Evolutionary conservation across 2,113 vertebrate species (phyloP), one percentile per base, ranked within the genome.

Genomic region (Rhabdornis inornatus): DNA sequence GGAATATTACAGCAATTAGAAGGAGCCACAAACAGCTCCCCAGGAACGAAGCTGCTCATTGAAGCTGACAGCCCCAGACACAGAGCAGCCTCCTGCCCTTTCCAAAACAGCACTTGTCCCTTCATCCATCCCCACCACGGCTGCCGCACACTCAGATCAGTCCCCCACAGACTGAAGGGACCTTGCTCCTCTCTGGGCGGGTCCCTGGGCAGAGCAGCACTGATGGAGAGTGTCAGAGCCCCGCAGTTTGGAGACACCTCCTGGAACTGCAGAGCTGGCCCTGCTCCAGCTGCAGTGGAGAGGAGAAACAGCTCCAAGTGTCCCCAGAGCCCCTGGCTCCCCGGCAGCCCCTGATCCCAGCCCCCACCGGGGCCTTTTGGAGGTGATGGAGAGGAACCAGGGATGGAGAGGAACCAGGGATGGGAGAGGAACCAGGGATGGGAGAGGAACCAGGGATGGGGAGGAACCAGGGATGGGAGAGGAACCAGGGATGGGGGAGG

Each of bases 1-100:
- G 74, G 81, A 85, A 95, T 94, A 92, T 96, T 82, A 83, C 90
- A 71, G 95, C 97, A 97, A 97, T 97, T 96, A 97, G 89, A 74
- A 64, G 83, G 68, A 83, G 83, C 95, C 92, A 82, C 91, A 92
- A 97, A 95, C 94, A 93, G 83, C 72, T 94, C 81, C 81, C 91
- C 84, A 30, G 35, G 55, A 71, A 44, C 80, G 91, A 79, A 95
- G 94, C 88, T 6, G 18, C 90, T 96, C 96, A 90, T 80, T 87
- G 95, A 60, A 50, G 88, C 80, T 95, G 96, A 90, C 15, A 61
- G 64, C 93, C 64, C n/a, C 87, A 44, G 53, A 65, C 83, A 77
- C 52, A 37, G 47, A 70, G 78, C 55, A 39, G 83, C 53, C 92
- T 93, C 94, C 95, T 88, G 91, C 70, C n/a, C 61, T 76, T 52